Percentiles rank a stretch among this genome's conserved stretches.
Conservation (phyloP, 2,113 vertebrate genomes). For the Ceyx cyanopectus region DNA sequence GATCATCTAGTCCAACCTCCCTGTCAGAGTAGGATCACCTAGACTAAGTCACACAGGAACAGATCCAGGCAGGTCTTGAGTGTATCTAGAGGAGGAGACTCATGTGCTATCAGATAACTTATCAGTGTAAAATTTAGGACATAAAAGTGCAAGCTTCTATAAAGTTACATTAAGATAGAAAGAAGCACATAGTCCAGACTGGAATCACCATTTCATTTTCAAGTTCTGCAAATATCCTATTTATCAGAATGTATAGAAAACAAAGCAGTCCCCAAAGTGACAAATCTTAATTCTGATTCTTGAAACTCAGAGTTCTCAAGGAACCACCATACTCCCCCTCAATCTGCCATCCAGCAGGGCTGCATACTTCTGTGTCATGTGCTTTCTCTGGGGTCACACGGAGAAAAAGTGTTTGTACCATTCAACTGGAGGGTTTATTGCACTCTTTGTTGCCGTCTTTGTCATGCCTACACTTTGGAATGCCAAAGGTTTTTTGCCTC, state of each 20-base stretch:
- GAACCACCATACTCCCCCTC: neutral
- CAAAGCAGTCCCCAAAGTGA: neutral
- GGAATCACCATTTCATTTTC: neutral
- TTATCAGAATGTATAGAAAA: neutral
- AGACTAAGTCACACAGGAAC: too few relatives aligned
- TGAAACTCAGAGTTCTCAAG: neutral
- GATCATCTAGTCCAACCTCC: too few relatives aligned
- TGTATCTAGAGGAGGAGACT: too few relatives aligned
- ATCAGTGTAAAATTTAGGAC: neutral
- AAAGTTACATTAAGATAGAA: neutral
- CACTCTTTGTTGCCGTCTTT: neutral
- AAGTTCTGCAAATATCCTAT: neutral
- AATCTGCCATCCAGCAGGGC: neutral
- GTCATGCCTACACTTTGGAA: neutral
- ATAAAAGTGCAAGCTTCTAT: neutral
- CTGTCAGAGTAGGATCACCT: too few relatives aligned
- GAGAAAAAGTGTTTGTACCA: neutral
- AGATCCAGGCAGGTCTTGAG: too few relatives aligned
- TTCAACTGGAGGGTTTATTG: neutral
- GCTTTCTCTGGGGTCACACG: rapidly evolving
- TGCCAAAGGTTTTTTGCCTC: neutral
- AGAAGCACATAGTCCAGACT: neutral
- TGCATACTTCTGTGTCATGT: rapidly evolving
- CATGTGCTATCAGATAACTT: neutral
- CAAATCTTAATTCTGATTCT: neutral